Conservation (phyloP, 2,888 invertebrate species). For the Drosophila maculinotata region DNA sequence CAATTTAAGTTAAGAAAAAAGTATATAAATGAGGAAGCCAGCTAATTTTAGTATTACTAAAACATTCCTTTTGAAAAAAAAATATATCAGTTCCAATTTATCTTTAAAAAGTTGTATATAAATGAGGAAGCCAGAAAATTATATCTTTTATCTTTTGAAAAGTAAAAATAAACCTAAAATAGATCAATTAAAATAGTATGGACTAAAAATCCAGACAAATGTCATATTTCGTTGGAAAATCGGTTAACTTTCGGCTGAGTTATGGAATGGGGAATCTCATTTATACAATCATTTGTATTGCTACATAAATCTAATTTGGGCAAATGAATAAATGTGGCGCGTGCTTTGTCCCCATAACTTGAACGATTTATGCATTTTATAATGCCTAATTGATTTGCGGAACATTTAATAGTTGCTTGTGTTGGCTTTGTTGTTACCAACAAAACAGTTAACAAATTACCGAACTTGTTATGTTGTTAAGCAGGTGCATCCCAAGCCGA, state of each 20-base stretch:
- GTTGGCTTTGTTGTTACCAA: slow-evolving; percentile 1
- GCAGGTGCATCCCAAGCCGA: slow-evolving; percentile 51
- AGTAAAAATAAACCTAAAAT: no score
- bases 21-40: no score
- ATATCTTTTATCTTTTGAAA: no score
- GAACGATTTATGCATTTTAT: slow-evolving; percentile 64
- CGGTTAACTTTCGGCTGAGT: neutral
- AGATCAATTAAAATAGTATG: no score
- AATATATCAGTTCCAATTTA: no score
- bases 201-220: no score
- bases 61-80: no score
- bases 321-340: slow-evolving; percentile 52
- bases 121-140: no score
- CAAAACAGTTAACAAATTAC: slow-evolving; percentile 33
- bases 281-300: slow-evolving; percentile 4
- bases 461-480: slow-evolving; percentile 46
- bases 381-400: slow-evolving; percentile 70
- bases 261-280: neutral
- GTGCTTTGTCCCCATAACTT: slow-evolving; percentile 54
- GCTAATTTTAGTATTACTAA: no score
- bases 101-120: no score
- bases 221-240: neutral
- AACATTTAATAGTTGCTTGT: slow-evolving; percentile 37
- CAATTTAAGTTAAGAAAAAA: no score
- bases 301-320: slow-evolving; percentile 41